A percentile compares a stretch with the other conserved stretches of the same genome.
These are phyloP conservation scores for Diadromus collaris DNA, from an alignment of 2,888 invertebrate species.

Conservation along the genomic window DNA sequence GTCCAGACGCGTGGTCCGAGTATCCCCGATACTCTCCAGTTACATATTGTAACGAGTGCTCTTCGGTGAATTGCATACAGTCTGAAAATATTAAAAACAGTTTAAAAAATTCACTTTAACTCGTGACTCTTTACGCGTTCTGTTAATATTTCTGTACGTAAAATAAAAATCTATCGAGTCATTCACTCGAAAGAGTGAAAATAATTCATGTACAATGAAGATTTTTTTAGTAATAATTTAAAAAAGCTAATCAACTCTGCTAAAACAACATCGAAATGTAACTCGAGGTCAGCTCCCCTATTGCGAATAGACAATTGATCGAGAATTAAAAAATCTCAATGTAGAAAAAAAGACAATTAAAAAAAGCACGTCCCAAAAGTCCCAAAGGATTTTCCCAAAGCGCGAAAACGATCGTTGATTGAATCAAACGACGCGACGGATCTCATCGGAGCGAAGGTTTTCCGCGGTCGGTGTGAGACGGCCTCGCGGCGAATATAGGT, in stretches of 20 bases:
- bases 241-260: too few relatives aligned
- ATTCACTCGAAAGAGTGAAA: too few relatives aligned
- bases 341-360: neutral
- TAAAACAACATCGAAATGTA: neutral
- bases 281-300: neutral
- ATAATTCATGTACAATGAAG: too few relatives aligned
- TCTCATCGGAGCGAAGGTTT: conserved; percentile 41
- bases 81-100: neutral
- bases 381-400: neutral
- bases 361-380: neutral
- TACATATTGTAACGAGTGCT: neutral
- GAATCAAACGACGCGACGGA: conserved; percentile 7
- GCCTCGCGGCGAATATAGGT: conserved; percentile 20
- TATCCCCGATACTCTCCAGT: neutral
- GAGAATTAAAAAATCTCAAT: neutral
- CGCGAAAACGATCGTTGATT: conserved; percentile 20
- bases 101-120: neutral
- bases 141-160: neutral
- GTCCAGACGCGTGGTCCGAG: neutral
- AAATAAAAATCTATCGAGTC: too few relatives aligned
- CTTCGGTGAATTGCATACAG: neutral
- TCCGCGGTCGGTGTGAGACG: neutral
- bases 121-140: neutral
- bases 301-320: neutral
- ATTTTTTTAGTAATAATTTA: too few relatives aligned